Evolutionary conservation across 2,113 vertebrate genomes (phyloP).

Genomic region (Amphilophus citrinellus): DNA sequence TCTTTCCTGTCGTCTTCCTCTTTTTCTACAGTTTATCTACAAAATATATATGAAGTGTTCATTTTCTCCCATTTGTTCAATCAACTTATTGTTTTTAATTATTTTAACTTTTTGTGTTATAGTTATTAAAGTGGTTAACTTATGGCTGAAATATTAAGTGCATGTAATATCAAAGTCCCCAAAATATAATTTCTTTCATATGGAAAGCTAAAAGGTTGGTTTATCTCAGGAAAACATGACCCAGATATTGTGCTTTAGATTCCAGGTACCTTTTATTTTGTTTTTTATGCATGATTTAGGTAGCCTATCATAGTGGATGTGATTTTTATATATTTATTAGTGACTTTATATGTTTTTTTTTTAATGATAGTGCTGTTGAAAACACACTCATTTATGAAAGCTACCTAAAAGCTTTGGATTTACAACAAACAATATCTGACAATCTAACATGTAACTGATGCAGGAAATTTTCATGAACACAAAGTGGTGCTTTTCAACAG

Average conservation of each 20-base stretch:
- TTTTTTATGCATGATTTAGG: too few relatives aligned
- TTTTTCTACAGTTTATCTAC: too few relatives aligned
- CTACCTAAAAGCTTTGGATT: too few relatives aligned
- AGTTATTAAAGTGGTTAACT: not conserved
- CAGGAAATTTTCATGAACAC: not conserved
- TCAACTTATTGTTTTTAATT: not conserved
- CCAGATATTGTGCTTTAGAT: not conserved
- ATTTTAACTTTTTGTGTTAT: accelerated
- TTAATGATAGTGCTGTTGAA: too few relatives aligned
- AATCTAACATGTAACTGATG: not conserved
- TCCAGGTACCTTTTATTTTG: not conserved
- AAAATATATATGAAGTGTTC: not conserved
- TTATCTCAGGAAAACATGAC: not conserved
- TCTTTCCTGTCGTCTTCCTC: too few relatives aligned
- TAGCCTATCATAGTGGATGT: too few relatives aligned
- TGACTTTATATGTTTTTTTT: too few relatives aligned
- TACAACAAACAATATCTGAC: too few relatives aligned
- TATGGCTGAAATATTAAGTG: too few relatives aligned
- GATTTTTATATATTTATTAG: too few relatives aligned
- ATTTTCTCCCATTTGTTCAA: not conserved
- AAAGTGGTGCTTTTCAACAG: not conserved
- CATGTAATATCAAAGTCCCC: not conserved
- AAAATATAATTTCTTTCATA: not conserved
- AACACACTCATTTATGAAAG: not conserved
- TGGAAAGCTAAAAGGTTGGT: not conserved